Conservation (phyloP, 2,113 vertebrate genomes). For the Rattus rattus region DNA sequence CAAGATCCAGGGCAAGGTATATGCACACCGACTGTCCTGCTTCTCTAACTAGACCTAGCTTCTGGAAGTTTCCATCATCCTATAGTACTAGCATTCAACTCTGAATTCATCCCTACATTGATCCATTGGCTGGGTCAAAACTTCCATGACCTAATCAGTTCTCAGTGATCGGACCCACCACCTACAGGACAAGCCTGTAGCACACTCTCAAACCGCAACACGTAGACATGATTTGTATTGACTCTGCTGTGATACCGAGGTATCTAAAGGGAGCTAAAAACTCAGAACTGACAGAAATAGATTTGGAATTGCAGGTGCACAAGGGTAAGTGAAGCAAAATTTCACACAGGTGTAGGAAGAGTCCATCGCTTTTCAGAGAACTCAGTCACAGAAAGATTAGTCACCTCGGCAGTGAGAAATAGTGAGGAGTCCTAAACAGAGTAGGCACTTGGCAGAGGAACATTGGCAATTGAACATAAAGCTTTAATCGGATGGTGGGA, state of each 20-base stretch:
- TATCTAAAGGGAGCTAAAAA: neutral
- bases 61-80: neutral
- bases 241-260: neutral
- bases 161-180: neutral
- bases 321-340: neutral
- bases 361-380: neutral
- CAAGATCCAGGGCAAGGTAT: neutral
- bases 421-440: neutral
- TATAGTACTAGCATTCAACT: neutral
- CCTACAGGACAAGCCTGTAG: neutral
- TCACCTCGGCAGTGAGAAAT: accelerated
- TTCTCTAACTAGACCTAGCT: neutral
- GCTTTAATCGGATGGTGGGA: neutral
- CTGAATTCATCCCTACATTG: neutral
- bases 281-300: neutral
- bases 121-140: neutral
- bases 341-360: neutral
- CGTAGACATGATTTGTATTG: neutral
- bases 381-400: no score
- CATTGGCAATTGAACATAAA: neutral
- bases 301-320: neutral
- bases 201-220: neutral
- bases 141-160: neutral
- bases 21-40: no score
- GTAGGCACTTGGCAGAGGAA: neutral